Evolutionary conservation across 2,797 vertebrate species (phyloP).

Genomic region (Pseudochromis fuscus): DNA sequence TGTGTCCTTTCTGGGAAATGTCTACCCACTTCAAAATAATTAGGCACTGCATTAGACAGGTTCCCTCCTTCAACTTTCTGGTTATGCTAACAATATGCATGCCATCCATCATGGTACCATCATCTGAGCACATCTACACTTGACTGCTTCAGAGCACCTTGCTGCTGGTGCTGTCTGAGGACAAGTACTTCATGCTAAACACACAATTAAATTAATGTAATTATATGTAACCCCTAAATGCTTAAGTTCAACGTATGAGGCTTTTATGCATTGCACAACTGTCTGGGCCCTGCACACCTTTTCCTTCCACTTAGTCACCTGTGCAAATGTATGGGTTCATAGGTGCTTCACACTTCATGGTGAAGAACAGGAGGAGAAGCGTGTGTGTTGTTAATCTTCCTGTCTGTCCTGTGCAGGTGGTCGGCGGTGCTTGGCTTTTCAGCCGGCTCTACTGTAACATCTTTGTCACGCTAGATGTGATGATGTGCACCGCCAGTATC

Average conservation of each 20-base stretch:
- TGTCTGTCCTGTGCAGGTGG: conserved; percentile 87
- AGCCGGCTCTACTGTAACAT: conserved; percentile 92
- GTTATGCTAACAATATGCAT: conserved; percentile 2
- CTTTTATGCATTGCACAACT: no score
- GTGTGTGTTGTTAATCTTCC: conserved; percentile 60
- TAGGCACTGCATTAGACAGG: conserved; percentile 21
- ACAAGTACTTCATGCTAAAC: conserved; percentile 1
- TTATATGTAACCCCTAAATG: not conserved
- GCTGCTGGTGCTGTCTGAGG: conserved; percentile 2
- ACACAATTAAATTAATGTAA: conserved; percentile 23
- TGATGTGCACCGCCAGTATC: conserved; percentile 99
- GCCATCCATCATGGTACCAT: not conserved
- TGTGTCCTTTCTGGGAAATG: conserved; percentile 35
- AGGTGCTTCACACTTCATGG: conserved; percentile 57
- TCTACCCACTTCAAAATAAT: conserved; percentile 38
- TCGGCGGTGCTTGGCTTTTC: conserved; percentile 94
- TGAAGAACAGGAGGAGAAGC: conserved; percentile 34
- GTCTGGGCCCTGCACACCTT: no score
- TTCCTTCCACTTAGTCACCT: conserved; percentile 31
- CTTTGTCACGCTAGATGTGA: conserved; percentile 96
- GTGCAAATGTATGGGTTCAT: conserved; percentile 13
- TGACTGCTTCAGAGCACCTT: not conserved
- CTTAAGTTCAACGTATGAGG: not conserved
- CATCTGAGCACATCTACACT: not conserved
- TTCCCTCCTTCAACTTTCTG: conserved; percentile 4